phyloP scores from a whole-genome alignment of 2,113 vertebrate genomes.

The Todiramphus saurophagus region DNA sequence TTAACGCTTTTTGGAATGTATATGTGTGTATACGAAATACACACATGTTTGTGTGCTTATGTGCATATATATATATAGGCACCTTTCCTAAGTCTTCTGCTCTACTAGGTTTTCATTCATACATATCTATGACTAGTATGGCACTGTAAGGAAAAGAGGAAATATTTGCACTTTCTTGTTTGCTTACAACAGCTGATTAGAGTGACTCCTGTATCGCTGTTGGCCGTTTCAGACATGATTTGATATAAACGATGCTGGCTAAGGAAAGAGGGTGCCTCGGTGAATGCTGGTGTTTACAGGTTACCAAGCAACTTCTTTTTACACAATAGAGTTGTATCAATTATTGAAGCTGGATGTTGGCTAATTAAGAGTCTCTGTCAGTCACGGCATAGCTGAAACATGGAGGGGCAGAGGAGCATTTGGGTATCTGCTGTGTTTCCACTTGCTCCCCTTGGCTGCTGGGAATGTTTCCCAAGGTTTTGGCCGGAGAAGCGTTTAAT shows the following conservation, averaged over 20 bases:
- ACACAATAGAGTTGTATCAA: background rate
- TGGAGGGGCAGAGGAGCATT: accelerated
- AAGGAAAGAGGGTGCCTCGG: background rate
- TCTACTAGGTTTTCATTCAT: background rate
- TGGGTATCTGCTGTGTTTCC: background rate
- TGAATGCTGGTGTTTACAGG: background rate
- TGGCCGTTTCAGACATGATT: background rate
- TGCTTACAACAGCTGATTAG: background rate
- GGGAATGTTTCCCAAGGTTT: background rate
- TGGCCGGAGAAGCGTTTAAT: background rate
- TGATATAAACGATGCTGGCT: background rate
- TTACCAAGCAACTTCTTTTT: background rate
- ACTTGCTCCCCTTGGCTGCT: accelerated
- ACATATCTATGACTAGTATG: accelerated
- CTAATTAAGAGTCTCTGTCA: background rate
- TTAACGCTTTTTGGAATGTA: background rate
- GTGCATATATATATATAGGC: too few species aligned
- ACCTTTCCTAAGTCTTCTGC: background rate
- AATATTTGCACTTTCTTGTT: background rate
- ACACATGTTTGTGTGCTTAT: accelerated
- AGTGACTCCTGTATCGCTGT: background rate
- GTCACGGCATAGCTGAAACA: background rate
- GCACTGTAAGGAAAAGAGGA: background rate
- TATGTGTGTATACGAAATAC: background rate
- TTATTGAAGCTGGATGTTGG: background rate